Conservation (phyloP, 1,140 invertebrate genomes). For the Brachionus sp. region DNA sequence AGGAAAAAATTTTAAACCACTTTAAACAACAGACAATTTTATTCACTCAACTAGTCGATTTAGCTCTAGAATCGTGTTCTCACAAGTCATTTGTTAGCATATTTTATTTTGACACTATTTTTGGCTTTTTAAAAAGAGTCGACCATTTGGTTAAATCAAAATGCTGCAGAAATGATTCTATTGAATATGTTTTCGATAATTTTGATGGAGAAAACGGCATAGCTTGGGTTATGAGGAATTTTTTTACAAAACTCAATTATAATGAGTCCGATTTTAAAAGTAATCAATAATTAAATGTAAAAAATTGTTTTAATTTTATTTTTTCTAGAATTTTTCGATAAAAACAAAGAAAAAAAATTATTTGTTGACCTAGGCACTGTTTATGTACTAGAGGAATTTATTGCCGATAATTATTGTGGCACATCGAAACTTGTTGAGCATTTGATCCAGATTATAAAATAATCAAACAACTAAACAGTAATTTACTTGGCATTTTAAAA, state of each 20-base stretch:
- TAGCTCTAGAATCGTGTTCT: background rate
- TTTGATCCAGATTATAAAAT: background rate
- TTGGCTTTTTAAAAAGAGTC: background rate
- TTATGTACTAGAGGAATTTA: background rate
- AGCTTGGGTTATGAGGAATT: background rate
- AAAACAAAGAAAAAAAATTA: background rate
- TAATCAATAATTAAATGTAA: background rate
- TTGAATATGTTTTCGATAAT: background rate
- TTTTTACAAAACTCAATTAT: background rate
- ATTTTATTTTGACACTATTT: background rate
- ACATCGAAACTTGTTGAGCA: background rate
- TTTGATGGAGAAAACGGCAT: background rate
- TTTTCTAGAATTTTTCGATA: background rate
- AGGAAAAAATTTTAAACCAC: background rate
- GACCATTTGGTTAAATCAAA: background rate
- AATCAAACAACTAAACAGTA: background rate
- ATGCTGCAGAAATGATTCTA: background rate
- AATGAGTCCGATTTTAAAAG: background rate
- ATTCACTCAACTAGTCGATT: background rate
- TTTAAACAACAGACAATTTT: background rate
- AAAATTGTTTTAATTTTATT: background rate
- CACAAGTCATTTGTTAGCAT: background rate
- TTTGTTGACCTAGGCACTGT: background rate
- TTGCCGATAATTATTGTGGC: background rate
- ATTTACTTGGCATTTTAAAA: background rate